Conservation (phyloP, 1,140 invertebrate genomes). For the Plectrocnemia conspersa region DNA sequence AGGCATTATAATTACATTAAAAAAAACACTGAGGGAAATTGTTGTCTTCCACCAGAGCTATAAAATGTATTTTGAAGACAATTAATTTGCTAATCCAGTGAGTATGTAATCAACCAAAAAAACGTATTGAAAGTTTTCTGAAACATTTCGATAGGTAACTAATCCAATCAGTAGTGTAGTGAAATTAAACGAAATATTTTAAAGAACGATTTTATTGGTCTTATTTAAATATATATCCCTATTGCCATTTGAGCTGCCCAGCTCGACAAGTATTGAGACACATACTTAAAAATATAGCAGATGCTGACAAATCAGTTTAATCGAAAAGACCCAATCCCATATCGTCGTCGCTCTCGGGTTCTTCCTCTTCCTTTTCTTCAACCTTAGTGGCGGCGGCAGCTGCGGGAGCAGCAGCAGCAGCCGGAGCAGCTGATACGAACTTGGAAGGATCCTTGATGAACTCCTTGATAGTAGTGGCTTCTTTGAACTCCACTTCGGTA, state of each 20-base stretch:
- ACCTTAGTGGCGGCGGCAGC: constrained; percentile 55
- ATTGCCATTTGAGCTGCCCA: constrained; percentile 35
- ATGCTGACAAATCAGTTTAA: constrained; percentile 53
- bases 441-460: constrained; percentile 92
- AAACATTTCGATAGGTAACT: no score
- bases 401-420: constrained; percentile 56
- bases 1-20: no score
- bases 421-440: constrained; percentile 72
- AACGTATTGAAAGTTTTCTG: no score
- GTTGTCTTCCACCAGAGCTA: no score
- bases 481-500: constrained; percentile 92
- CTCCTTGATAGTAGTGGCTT: constrained; percentile 89
- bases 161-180: no score
- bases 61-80: no score
- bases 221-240: no score
- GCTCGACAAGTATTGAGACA: constrained; percentile 33
- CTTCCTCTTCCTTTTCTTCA: constrained; percentile 66
- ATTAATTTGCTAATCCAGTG: no score
- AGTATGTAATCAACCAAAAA: no score
- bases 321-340: constrained; percentile 97
- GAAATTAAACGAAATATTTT: no score
- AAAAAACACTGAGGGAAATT: no score
- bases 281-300: background rate
- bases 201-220: no score
- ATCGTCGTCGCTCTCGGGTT: constrained; percentile 82